Conservation (phyloP, 2,797 vertebrate genomes). For the Melopsittacus undulatus region DNA sequence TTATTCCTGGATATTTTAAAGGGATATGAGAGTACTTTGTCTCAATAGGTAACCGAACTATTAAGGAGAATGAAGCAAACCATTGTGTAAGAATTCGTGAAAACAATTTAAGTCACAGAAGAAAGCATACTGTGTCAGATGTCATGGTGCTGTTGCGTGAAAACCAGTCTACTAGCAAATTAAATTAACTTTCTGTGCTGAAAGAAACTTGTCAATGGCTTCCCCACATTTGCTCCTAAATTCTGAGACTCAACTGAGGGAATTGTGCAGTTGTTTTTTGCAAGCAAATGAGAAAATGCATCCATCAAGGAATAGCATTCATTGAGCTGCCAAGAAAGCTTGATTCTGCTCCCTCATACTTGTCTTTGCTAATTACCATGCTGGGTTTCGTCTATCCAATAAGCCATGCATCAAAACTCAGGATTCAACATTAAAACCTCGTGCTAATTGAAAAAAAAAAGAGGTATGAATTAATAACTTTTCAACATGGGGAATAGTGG, state of each 20-base stretch:
- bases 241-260: not conserved
- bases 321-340: not conserved
- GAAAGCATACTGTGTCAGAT: not conserved
- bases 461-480: not conserved
- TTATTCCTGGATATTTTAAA: conserved; percentile 53
- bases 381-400: not conserved
- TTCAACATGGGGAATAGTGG: not conserved
- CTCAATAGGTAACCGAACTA: conserved; percentile 5
- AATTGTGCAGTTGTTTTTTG: not conserved
- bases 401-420: not conserved
- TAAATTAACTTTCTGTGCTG: conserved; percentile 42
- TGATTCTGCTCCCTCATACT: not conserved
- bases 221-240: not conserved
- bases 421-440: not conserved
- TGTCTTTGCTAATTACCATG: not conserved
- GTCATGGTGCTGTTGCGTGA: not conserved
- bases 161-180: conserved; percentile 44
- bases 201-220: conserved; percentile 14
- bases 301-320: not conserved
- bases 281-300: not conserved
- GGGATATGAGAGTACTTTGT: not conserved
- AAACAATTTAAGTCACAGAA: conserved; percentile 20
- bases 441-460: not conserved
- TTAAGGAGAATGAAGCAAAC: conserved; percentile 1
- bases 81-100: not conserved